Base-by-base conservation (phyloP, 2,113 vertebrate genomes). In the Polyodon spathula region DNA sequence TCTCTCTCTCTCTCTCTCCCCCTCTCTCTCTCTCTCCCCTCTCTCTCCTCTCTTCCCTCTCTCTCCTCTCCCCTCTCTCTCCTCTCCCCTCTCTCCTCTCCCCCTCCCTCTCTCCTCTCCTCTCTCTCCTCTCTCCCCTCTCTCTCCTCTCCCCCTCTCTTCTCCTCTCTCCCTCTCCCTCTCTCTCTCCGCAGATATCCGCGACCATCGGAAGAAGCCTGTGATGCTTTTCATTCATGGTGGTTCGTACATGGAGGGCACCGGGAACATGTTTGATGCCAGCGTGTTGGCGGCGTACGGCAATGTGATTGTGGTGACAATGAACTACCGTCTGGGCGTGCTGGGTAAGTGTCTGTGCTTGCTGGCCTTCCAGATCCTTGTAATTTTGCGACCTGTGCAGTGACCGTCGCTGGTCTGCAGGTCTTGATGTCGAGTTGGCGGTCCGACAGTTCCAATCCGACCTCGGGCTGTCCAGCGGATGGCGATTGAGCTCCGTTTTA, bases 181-280 rank as follows among this genome's bases (percentile, higher is more conserved):
- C 65, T 68, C 66, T 75, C 69, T 66, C 61, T n/a, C 50, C 66
- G 0, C 80, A 85, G 83, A 85, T 73, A 85, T 85, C 68, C 82
- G 82, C 11, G 83, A 85, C 68, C 80, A 79, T 0, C 80, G 83
- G 14, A 83, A 81, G 71, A 84, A 84, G 38, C 83, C 83, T 0
- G 82, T 85, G 51, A 85, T 85, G 83, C 74, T 85, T 15, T 85
- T 84, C 62, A 77, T 85, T 3, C 83, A 84, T 0, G 82, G 83
- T 0, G 83, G 83, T 54, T 85, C 83, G n/a, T n/a, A n/a, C n/a
- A n/a, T n/a, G n/a, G n/a, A n/a, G n/a, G n/a, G n/a, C n/a, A n/a
- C n/a, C n/a, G 83, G 83, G 14, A 85, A 85, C 63, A 82, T 85
- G 82, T 85, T 85, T 1, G 82, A 84, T n/a, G 79, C 80, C 61